Percentiles rank a stretch among this genome's conserved stretches.
Evolutionary conservation across 2,113 vertebrate genomes (phyloP).

Genomic region (Tylochromis polylepis): DNA sequence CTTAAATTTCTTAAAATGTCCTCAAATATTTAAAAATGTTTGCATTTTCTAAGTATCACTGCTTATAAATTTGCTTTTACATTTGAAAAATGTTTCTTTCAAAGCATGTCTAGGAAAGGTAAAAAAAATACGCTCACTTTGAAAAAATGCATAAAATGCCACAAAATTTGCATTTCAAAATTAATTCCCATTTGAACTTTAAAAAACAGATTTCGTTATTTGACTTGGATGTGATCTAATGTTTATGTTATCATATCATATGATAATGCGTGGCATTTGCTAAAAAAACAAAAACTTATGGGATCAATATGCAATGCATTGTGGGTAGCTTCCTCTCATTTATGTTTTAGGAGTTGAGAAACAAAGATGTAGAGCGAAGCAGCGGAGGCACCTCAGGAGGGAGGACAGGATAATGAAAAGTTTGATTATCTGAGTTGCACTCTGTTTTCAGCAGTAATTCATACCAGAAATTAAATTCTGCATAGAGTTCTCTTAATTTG

Average conservation of each 20-base stretch:
- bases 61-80: not conserved
- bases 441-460: constrained; percentile 88
- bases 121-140: not conserved
- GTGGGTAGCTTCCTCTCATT: constrained; percentile 54
- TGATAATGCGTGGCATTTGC: not conserved
- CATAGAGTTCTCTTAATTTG: constrained; percentile 91
- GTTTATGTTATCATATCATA: not conserved
- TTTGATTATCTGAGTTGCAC: constrained; percentile 88
- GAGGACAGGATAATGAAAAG: constrained; percentile 88
- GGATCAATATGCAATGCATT: constrained; percentile 34
- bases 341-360: constrained; percentile 41
- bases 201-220: not conserved
- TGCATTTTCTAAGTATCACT: not conserved
- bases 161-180: not conserved
- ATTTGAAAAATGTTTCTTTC: not conserved
- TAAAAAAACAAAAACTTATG: not conserved
- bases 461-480: constrained; percentile 90
- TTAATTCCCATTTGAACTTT: not conserved
- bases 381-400: constrained; percentile 80
- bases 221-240: not conserved
- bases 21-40: not conserved
- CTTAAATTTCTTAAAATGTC: not conserved
- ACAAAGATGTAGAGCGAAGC: constrained; percentile 51
- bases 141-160: not conserved
- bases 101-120: not conserved